These are phyloP conservation scores for Tetraodon nigroviridis DNA, from an alignment of 2,113 vertebrate genomes.

Conservation along the genomic window DNA sequence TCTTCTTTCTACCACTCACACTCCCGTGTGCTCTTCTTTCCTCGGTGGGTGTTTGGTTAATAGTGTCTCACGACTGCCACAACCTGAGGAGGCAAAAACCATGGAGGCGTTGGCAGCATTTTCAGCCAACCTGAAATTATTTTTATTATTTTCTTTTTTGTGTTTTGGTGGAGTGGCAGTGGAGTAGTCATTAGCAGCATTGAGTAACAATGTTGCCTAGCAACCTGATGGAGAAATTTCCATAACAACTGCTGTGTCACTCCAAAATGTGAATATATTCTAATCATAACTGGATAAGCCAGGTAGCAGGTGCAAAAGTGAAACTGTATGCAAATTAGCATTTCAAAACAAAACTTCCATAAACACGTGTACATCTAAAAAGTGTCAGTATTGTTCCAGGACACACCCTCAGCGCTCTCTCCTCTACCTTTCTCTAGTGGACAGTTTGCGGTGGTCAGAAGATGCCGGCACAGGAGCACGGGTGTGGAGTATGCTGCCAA, in stretches of 20 bases:
- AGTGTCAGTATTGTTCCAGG: neutral
- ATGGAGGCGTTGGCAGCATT: conserved; percentile 53
- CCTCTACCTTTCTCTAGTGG: conserved; percentile 71
- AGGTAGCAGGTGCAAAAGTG: neutral
- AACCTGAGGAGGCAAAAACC: conserved; percentile 48
- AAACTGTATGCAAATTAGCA: neutral
- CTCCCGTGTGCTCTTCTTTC: conserved; percentile 31
- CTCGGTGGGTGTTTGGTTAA: conserved; percentile 56
- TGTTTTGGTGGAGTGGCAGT: conserved; percentile 30
- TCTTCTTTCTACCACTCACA: conserved; percentile 16
- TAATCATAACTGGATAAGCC: conserved; percentile 3
- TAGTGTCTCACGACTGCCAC: conserved; percentile 53
- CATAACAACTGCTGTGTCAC: conserved; percentile 14
- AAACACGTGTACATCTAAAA: neutral
- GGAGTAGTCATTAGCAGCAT: conserved; percentile 17
- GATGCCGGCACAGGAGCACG: conserved; percentile 84
- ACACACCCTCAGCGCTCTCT: neutral
- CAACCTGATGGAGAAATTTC: conserved; percentile 18
- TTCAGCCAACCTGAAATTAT: conserved; percentile 15
- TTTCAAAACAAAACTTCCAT: neutral
- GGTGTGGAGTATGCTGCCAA: conserved; percentile 89
- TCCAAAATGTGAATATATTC: conserved; percentile 8
- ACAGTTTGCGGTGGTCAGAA: conserved; percentile 93
- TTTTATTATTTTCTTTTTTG: conserved; percentile 18
- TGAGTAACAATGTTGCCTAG: conserved; percentile 14